Percentiles rank a stretch among this genome's conserved stretches.
Evolutionary conservation across 2,888 invertebrate genomes (phyloP).

Genomic region (Margaritifera margaritifera): DNA sequence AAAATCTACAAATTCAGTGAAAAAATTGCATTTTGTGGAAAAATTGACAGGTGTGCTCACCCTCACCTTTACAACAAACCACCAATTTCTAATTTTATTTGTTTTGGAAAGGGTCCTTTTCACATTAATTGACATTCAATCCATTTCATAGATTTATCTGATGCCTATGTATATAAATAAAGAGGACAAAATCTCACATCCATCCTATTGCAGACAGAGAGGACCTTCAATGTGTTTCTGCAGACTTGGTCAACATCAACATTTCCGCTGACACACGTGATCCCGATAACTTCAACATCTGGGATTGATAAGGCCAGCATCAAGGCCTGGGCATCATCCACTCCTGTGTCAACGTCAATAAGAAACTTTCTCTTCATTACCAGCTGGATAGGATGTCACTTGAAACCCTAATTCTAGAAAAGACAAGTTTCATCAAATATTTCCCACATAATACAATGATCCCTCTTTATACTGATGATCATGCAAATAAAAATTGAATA

Average conservation of each 20-base stretch:
- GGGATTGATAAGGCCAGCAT: slow-evolving; percentile 68
- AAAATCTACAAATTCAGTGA: no score
- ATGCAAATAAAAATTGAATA: no score
- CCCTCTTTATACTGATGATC: no score
- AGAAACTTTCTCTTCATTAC: slow-evolving; percentile 49
- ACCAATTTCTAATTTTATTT: no score
- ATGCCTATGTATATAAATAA: background rate
- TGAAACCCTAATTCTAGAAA: background rate
- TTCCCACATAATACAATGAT: no score
- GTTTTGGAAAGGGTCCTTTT: no score
- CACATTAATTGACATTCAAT: no score
- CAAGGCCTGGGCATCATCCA: slow-evolving; percentile 71
- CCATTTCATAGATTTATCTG: background rate
- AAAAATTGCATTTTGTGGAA: no score
- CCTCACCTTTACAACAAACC: no score
- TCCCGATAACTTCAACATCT: slow-evolving; percentile 78
- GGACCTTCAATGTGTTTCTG: slow-evolving; percentile 81
- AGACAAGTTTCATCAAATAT: no score
- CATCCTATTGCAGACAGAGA: slow-evolving; percentile 68
- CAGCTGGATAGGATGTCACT: slow-evolving; percentile 4
- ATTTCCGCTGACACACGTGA: slow-evolving; percentile 86
- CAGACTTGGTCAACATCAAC: slow-evolving; percentile 81
- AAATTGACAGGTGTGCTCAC: no score
- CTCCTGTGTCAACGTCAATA: slow-evolving; percentile 71
- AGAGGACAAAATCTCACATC: slow-evolving; percentile 47